Evolutionary conservation across 35 echinoderm and acorn worm species (phyloP), one percentile per base, ranked within the genome.

Genomic region (Diadema setosum): DNA sequence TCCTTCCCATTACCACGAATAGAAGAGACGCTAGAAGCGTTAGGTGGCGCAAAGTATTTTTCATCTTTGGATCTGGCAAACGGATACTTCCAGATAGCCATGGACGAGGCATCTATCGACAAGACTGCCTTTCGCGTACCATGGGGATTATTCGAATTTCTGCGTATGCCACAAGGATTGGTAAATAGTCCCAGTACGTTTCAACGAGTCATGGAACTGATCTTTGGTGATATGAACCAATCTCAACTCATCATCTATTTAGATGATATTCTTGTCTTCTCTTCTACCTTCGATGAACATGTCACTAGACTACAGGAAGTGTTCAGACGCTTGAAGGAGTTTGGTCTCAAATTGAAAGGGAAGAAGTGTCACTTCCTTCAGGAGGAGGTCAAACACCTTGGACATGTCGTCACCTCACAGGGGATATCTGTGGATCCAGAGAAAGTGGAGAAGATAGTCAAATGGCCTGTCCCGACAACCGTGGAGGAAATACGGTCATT

Each of bases 91-190:
- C 91, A 87, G 42, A 45, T 87, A 5, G n/a, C 73, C 3, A 93
- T 93, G 91, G 23, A 88, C 65, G 8, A 21, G 11, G 78, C 87
- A 2, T 87, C 84, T 16, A 69, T 93, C 2, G 49, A 45, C 5
- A 82, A 88, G 45, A 88, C 91, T 35, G 91, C 91, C 4, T 88
- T 87, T 23, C n/a, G 91, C 29, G 91, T 93, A 45, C 83, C 90
- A 14, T 86, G 84, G 44, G 91, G 91, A 31, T 49, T 93, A 0
- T 93, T 65, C 24, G 73, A 93, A 57, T 88, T 46, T 32, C 23
- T 40, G 5, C 25, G 90, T 31, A 92, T 92, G 90, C 91, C 85
- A 4, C 82, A 89, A 65, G 91, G 85, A 2, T 87, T 93, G 18
- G n/a, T 55, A 3, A 93, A 93, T 45, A 60, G 70, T 33, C 86